A percentile compares a stretch with the other conserved stretches of the same genome.
These are phyloP conservation scores for Lepidurus apus DNA, from an alignment of 1,140 invertebrate species.

Conservation along the genomic window DNA sequence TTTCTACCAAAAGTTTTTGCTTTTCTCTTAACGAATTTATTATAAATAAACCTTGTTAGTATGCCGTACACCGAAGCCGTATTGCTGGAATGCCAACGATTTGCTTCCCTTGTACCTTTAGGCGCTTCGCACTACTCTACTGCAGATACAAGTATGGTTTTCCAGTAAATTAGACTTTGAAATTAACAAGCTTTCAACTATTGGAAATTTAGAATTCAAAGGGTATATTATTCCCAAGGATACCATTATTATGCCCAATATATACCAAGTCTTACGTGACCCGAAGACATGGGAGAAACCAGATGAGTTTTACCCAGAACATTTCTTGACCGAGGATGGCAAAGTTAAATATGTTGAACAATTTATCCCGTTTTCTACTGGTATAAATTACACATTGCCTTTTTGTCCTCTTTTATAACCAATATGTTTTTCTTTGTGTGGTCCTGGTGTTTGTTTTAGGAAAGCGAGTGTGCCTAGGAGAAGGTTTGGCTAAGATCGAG, in stretches of 20 bases:
- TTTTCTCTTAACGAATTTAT: neutral
- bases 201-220: slow-evolving; percentile 31
- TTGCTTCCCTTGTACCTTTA: slow-evolving; percentile 34
- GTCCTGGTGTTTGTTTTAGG: slow-evolving; percentile 48
- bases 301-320: slow-evolving; percentile 42
- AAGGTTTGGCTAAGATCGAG: slow-evolving; percentile 61
- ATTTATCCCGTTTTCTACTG: slow-evolving; percentile 20
- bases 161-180: neutral
- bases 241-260: slow-evolving; percentile 42
- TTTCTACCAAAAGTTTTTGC: neutral
- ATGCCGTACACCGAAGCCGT: slow-evolving; percentile 41
- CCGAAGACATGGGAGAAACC: slow-evolving; percentile 41
- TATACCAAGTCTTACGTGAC: slow-evolving; percentile 41
- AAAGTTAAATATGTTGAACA: slow-evolving; percentile 1
- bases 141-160: slow-evolving; percentile 20
- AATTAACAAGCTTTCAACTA: neutral
- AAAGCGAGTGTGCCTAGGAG: slow-evolving; percentile 62
- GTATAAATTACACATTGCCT: too few species aligned
- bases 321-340: slow-evolving; percentile 40
- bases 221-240: slow-evolving; percentile 44
- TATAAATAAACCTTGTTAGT: neutral
- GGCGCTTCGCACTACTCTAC: slow-evolving; percentile 34
- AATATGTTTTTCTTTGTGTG: neutral
- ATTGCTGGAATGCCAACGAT: slow-evolving; percentile 38
- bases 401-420: too few species aligned